Base-by-base conservation (phyloP, 2,797 vertebrate genomes). In the Gymnoscopelus braueri region DNA sequence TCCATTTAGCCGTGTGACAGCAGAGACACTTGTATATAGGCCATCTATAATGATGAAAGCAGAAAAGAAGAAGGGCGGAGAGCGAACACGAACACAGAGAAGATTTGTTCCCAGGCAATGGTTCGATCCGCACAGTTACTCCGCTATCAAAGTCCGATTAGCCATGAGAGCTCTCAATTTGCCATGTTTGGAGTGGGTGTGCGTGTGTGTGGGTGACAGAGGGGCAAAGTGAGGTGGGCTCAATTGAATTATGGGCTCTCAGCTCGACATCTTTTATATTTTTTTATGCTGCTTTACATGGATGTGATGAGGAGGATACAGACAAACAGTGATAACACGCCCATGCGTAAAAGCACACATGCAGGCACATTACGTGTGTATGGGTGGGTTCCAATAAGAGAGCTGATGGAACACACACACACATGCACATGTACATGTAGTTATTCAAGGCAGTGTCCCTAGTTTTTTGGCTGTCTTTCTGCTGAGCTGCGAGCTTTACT, bases 1-100 rank as follows among this genome's bases (percentile, higher is more conserved):
- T 84, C 71, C 66, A 80, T 84, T 84, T 80, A 69, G 67, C 65
- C 68, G 78, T 75, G 69, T 83, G 83, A 86, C 73, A 83, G 83
- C 65, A 51, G 64, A 15, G 63, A 32, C 51, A 69, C 90, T 87
- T 91, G 90, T 92, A 89, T 91, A 89, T 87, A 89, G 84, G 70
- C 47, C 76, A 80, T 72, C 81, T 81, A 72, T 80, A 87, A 88
- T 81, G 78, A 77, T 67, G 67, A 61, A 60, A 65, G 52, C 58
- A 67, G 63, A 71, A 71, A 65, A 72, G 74, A 44, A 63, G 70
- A 64, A 60, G 57, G 54, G 61, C 14, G 61, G 56, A 12, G 35
- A 71, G 69, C 24, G 51, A 77, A 29, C 53, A 72, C 15, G 14
- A 57, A 29, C 56, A n/a, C 60, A 48, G 67, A 65, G 72, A 71